These are phyloP conservation scores for Andrena flavipes DNA, from an alignment of 2,888 invertebrate species.

Conservation along the genomic window DNA sequence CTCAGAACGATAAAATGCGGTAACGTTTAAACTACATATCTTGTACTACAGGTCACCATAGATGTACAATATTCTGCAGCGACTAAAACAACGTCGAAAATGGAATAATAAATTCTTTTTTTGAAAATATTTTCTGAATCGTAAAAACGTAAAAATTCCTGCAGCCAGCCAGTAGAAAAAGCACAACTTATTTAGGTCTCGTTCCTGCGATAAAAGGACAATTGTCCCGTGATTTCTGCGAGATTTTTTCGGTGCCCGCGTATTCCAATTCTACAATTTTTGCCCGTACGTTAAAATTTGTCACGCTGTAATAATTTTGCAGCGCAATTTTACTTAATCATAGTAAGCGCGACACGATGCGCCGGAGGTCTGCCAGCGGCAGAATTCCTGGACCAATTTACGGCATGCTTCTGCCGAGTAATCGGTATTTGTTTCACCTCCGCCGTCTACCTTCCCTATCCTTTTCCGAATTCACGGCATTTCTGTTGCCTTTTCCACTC, in stretches of 20 bases:
- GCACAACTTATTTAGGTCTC: no score
- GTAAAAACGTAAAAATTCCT: no score
- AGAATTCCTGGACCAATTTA: slow-evolving; percentile 37
- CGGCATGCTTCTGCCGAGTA: slow-evolving; percentile 15
- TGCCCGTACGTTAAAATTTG: not conserved
- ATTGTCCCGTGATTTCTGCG: not conserved
- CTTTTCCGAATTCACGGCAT: not conserved
- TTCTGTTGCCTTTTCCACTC: not conserved
- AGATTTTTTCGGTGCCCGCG: not conserved
- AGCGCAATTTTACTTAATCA: slow-evolving; percentile 41
- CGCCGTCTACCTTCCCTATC: no score
- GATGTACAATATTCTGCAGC: no score
- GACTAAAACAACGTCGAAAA: no score
- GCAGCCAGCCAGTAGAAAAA: no score
- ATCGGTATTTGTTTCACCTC: slow-evolving; percentile 26
- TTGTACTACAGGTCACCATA: no score
- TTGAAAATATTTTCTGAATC: no score
- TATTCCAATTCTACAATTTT: slow-evolving; percentile 4
- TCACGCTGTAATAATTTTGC: slow-evolving; percentile 17
- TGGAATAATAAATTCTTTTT: no score
- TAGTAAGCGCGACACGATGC: slow-evolving; percentile 34
- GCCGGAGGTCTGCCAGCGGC: slow-evolving; percentile 18
- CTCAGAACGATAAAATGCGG: no score
- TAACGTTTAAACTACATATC: no score
- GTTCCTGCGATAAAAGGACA: not conserved